Percentiles rank a stretch among this genome's conserved stretches.
These are phyloP conservation scores for Sarcophaga rosellei DNA, from an alignment of 2,888 invertebrate species.

Conservation along the genomic window DNA sequence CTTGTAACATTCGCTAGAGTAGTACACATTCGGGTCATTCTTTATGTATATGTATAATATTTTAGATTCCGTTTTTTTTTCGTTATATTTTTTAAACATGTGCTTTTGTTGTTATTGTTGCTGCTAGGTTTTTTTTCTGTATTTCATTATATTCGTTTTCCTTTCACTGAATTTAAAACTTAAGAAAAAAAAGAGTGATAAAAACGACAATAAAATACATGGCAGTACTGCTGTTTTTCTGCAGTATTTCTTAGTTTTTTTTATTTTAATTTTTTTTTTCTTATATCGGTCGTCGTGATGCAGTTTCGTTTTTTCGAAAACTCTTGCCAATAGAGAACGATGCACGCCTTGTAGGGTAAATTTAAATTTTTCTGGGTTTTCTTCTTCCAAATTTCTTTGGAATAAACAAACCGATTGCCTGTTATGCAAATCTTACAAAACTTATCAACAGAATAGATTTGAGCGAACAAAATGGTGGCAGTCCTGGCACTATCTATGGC, in stretches of 20 bases:
- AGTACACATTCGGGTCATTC: not conserved
- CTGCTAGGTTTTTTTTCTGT: conserved; percentile 16
- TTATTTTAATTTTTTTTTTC: too few relatives aligned
- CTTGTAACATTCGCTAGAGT: not conserved
- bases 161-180: conserved; percentile 60
- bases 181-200: not conserved
- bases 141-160: conserved; percentile 37
- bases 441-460: too few relatives aligned
- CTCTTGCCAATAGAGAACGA: too few relatives aligned
- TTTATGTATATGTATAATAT: not conserved
- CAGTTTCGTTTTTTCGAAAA: too few relatives aligned
- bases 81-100: conserved; percentile 20
- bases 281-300: too few relatives aligned
- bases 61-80: conserved; percentile 23
- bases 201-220: conserved; percentile 16
- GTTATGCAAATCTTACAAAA: too few relatives aligned
- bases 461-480: too few relatives aligned
- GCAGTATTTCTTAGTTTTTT: not conserved
- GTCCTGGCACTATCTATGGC: too few relatives aligned
- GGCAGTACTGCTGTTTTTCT: conserved; percentile 17
- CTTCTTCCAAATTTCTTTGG: too few relatives aligned
- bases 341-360: too few relatives aligned
- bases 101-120: conserved; percentile 16
- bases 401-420: too few relatives aligned
- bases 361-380: too few relatives aligned